Base-by-base conservation (phyloP, 2,888 invertebrate genomes). In the Acleris emargana region DNA sequence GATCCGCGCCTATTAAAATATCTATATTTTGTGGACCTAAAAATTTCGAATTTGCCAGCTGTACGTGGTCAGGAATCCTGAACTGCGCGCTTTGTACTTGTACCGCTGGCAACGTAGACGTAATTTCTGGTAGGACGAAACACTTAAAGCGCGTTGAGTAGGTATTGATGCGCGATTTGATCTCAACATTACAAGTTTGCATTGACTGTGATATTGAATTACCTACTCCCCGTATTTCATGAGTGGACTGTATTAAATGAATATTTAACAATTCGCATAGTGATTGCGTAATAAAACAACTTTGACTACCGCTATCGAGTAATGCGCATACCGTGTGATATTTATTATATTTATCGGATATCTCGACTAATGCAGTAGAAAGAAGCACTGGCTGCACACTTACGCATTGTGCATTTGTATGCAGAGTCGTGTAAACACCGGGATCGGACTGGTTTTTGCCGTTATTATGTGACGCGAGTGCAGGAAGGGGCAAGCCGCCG, bases 61-160 rank as follows among this genome's bases (percentile, higher is more conserved):
- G 7, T 43, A 55, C 18, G 18, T 55, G 42, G 43, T 55, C 42
- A n/a, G 55, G 55, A 43, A 55, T 59, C n/a, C 38, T 17, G 18
- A 50, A 50, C n/a, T 13, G 11, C 3, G 28, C 18, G 17, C 50
- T n/a, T n/a, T 38, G 17, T 13, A 45, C 5, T 2, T 5, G 13
- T 13, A 45, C 9, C 45, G 45, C 16, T 13, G 45, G 45, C 45
- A 45, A 16, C n/a, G 45, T 45, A 6, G 51, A 51, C 3, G 51
- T 51, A 13, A 51, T 25, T 17, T 51, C 22, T 25, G 51, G 25
- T 51, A 51, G 25, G 4, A 51, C 51, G 11, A 51, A 17, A 25
- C 51, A 51, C 51, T 51, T 7, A 13, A 25, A 25, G 11, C 51
- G 51, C 22, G 51, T 25, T 17, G 22, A 4, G 13, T 25, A 51